Percentiles rank a stretch among this genome's conserved stretches.
phyloP scores from a whole-genome alignment of 2,113 vertebrate species.

The Mobula birostris region DNA sequence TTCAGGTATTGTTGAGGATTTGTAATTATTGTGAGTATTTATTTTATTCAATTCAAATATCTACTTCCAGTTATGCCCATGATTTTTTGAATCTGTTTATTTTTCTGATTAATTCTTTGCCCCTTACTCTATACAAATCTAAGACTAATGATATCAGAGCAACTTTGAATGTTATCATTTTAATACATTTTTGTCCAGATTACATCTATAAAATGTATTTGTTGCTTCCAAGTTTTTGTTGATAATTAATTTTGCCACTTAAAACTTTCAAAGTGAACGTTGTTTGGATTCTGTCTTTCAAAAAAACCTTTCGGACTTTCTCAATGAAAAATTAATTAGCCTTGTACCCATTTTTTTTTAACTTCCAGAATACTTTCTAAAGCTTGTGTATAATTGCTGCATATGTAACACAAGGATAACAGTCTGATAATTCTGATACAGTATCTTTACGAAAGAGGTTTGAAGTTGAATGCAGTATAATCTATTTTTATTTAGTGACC shows the following conservation, averaged over 20 bases:
- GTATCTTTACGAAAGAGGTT: background rate
- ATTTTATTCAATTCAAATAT: no score
- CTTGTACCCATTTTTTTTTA: background rate
- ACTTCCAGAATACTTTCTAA: background rate
- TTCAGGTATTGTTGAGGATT: no score
- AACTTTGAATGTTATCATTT: no score
- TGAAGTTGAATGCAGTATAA: background rate
- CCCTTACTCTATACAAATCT: background rate
- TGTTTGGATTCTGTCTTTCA: background rate
- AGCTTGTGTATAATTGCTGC: background rate
- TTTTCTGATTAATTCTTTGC: background rate
- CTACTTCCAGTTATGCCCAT: background rate
- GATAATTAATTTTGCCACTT: background rate
- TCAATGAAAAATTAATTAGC: background rate
- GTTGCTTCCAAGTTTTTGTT: background rate
- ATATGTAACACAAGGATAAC: background rate
- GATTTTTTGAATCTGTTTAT: background rate
- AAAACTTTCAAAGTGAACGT: background rate
- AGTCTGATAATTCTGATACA: background rate
- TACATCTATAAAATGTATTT: background rate
- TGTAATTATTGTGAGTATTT: no score
- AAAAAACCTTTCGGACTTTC: background rate
- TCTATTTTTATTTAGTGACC: background rate
- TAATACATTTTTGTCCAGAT: no score
- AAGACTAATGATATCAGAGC: background rate